phyloP scores from a whole-genome alignment of 2,113 vertebrate genomes.

The Lepisosteus osseus region DNA sequence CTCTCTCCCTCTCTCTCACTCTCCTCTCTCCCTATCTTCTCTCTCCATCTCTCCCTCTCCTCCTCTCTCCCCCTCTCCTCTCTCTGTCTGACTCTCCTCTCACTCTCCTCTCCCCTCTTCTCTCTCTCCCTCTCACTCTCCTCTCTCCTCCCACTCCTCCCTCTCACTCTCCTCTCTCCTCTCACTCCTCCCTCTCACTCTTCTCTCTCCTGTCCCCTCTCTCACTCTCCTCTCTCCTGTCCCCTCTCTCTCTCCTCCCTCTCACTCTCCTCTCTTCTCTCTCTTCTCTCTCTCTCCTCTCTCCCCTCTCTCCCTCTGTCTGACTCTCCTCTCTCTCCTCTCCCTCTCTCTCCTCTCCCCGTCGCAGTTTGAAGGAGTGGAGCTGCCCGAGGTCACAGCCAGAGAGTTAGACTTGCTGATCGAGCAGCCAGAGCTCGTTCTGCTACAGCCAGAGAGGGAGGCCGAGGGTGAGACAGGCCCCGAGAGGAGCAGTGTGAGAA shows the following conservation, averaged over 20 bases:
- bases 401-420: conserved; percentile 70
- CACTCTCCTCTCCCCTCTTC: too few species aligned
- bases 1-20: background rate
- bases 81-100: too few species aligned
- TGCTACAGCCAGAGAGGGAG: conserved; percentile 14
- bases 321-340: background rate
- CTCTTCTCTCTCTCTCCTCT: background rate
- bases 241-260: background rate
- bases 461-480: conserved; percentile 6
- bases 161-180: too few species aligned
- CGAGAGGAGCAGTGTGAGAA: background rate
- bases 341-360: background rate
- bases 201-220: too few species aligned
- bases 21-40: background rate
- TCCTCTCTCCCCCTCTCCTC: too few species aligned
- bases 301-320: background rate
- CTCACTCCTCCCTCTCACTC: too few species aligned
- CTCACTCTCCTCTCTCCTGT: background rate
- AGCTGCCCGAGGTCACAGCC: conserved; percentile 69
- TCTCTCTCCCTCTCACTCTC: too few species aligned
- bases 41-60: too few species aligned
- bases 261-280: background rate
- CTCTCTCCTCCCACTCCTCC: too few species aligned
- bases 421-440: conserved; percentile 61
- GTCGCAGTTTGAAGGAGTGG: conserved; percentile 58